These are phyloP conservation scores for Esox niger DNA, from an alignment of 2,113 vertebrate genomes.

Conservation along the genomic window DNA sequence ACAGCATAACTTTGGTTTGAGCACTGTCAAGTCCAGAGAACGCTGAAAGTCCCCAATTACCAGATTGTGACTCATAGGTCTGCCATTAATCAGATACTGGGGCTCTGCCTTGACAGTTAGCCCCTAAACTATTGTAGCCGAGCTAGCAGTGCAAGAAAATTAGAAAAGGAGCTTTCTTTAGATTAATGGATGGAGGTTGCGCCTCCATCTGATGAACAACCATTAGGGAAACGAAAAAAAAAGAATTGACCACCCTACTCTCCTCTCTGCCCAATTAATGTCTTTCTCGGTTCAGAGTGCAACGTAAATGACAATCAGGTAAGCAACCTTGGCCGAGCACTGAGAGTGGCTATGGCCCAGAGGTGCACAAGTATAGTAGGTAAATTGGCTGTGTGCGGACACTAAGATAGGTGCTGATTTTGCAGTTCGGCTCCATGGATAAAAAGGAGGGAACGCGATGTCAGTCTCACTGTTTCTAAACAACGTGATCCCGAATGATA, in stretches of 20 bases:
- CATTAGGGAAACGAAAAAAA: conserved; percentile 38
- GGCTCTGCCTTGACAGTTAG: conserved; percentile 34
- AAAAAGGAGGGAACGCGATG: neutral
- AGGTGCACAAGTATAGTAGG: too few species aligned
- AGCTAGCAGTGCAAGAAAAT: neutral
- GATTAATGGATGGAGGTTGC: neutral
- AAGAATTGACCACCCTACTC: conserved; percentile 12
- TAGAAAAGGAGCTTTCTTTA: conserved; percentile 21
- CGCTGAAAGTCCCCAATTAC: conserved; percentile 53
- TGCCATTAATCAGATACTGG: conserved; percentile 59
- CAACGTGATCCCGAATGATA: neutral
- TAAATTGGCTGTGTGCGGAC: too few species aligned
- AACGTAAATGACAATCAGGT: neutral
- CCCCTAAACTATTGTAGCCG: neutral
- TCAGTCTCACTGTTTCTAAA: too few species aligned
- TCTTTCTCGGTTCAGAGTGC: conserved; percentile 37
- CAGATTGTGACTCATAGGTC: conserved; percentile 48
- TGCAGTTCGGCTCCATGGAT: neutral
- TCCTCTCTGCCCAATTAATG: conserved; percentile 54
- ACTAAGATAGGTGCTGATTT: neutral
- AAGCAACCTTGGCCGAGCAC: neutral
- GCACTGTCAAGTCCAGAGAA: conserved; percentile 30
- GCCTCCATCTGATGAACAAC: conserved; percentile 34
- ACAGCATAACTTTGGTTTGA: neutral
- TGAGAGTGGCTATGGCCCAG: neutral